Base-by-base conservation (phyloP, 2,888 invertebrate genomes). In the Polyommatus icarus region DNA sequence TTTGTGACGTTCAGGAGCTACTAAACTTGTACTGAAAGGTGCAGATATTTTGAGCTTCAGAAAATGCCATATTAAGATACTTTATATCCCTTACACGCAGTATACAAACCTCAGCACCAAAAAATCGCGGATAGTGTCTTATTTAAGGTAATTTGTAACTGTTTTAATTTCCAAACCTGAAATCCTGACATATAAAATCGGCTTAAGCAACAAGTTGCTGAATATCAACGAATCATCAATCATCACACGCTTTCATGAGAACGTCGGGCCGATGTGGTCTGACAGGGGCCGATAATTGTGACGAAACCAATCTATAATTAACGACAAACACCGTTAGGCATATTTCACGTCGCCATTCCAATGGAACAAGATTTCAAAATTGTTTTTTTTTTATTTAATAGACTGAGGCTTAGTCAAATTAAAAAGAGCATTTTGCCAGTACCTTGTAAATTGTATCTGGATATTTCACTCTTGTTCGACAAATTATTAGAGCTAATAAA, bases 251-350 rank as follows among this genome's bases (percentile, higher is more conserved):
- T 67, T 67, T 67, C 67, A 67, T 67, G 67, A 29, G 67, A 67
- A 15, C 29, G 18, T 32, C 32, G 32, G 67, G 4, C 67, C 67
- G 24, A 67, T 67, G 67, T 29, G 67, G 67, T 29, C 20, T 32
- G 32, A 67, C 67, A 67, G 67, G 67, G 15, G 6, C 67, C 10
- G 32, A 67, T 67, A 67, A 67, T 67, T 67, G 67, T 67, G 67
- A 67, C 67, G 67, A 67, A 67, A 67, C 67, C 32, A 67, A 67
- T 67, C 67, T 67, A 18, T 67, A 67, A 67, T 67, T 67, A 67
- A 67, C 67, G 29, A 15, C 67, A 29, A 24, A 24, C 15, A 67
- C 29, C 29, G 67, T 32, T 32, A 67, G 67, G 15, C 67, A 67
- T 67, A 67, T 32, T n/a, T 24, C 61, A 29, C 15, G 15, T 24